A percentile compares a stretch with the other conserved stretches of the same genome.
phyloP scores from a whole-genome alignment of 2,113 vertebrate species.

The Struthidea cinerea region DNA sequence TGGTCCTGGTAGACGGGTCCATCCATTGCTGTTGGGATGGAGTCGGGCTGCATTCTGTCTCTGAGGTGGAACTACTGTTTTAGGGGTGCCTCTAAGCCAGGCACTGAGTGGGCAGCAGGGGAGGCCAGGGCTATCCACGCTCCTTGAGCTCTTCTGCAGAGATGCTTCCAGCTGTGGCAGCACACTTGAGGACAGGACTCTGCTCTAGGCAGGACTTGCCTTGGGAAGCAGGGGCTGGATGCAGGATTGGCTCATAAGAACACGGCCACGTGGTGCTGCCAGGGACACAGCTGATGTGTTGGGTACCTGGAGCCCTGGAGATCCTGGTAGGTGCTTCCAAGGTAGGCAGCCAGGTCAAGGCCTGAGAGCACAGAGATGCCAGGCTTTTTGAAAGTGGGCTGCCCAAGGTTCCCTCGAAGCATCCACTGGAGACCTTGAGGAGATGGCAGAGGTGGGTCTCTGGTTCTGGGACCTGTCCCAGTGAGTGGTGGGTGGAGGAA shows the following conservation, averaged over 20 bases:
- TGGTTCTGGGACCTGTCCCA: neutral
- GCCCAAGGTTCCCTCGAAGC: neutral
- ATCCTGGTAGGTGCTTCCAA: neutral
- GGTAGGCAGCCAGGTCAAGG: neutral
- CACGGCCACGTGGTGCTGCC: rapidly evolving
- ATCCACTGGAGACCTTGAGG: neutral
- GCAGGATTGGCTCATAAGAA: neutral
- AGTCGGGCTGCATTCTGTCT: neutral
- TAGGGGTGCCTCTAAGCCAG: neutral
- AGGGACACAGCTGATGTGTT: neutral
- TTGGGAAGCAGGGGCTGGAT: neutral
- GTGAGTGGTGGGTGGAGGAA: neutral
- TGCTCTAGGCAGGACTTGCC: neutral
- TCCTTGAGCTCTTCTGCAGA: neutral
- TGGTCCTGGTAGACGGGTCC: neutral
- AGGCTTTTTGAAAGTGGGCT: neutral
- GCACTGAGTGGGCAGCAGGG: neutral
- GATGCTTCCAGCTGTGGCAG: neutral
- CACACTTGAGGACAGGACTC: neutral
- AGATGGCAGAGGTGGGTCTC: neutral
- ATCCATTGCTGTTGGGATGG: neutral
- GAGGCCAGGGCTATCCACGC: rapidly evolving
- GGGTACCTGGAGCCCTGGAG: neutral
- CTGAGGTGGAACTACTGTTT: neutral
- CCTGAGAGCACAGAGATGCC: neutral